Base-by-base conservation (phyloP, 2,113 vertebrate species). In the Cyanoderma ruficeps region DNA sequence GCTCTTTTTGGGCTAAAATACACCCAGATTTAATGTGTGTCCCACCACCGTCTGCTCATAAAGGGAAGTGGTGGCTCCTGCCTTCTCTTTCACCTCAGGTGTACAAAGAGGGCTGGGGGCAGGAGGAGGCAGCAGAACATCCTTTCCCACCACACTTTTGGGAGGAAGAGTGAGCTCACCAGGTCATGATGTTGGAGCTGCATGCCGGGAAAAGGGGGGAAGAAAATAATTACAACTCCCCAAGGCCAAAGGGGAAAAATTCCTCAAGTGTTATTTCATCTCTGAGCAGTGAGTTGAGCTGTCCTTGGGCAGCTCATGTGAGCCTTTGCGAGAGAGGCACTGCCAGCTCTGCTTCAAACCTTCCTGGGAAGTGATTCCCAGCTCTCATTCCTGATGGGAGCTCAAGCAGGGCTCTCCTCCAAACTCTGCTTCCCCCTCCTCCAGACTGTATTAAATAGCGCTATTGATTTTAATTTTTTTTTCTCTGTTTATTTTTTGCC, bases 151-250 rank as follows among this genome's bases (percentile, higher is more conserved):
- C 30, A 0, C 3, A 3, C 15, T 72, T 47, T n/a, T 0, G 9
- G 57, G 90, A 96, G 70, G 93, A 88, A 87, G 82, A 67, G 53
- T 41, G 86, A 96, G 68, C 72, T 80, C 88, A 83, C 61, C 13
- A 1, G 35, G 44, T 64, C 0, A 0, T 83, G 85, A 88, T 3
- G 25, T 55, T 41, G 50, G 55, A 76, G 37, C 59, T 18, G 31
- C 1, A 0, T 68, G 68, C 60, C 55, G 52, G 88, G 49, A 74
- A 87, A 74, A 79, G 11, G 24, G 13, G 33, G 44, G 3, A 1
- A 8, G 11, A 6, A 61, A 50, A 28, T 46, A 33, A 28, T 82
- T 82, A 46, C 74, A 83, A 57, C 53, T 87, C 39, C 35, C 18
- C 25, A 37, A n/a, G 86, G 79, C 59, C 42, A 53, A 74, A 82